Percentiles rank a stretch among this genome's conserved stretches.
Conservation (phyloP, 2,113 vertebrate genomes). For the Trachemys scripta region DNA sequence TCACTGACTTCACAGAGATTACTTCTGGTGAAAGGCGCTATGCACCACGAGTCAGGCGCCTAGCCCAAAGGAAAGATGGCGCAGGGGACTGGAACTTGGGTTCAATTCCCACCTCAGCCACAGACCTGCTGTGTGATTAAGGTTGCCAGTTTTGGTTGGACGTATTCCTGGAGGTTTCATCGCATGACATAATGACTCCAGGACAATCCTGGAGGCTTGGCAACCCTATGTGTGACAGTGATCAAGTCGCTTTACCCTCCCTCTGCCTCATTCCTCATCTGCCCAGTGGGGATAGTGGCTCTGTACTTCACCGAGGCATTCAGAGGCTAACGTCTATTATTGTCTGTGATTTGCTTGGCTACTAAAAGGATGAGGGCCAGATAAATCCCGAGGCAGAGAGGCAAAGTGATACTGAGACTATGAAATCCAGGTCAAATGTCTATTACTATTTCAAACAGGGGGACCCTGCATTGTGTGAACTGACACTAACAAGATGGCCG, state of each 20-base stretch:
- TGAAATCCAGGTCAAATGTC: neutral
- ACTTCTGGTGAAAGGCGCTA: neutral
- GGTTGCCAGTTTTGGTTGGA: too few relatives aligned
- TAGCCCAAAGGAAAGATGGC: neutral
- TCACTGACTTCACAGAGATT: neutral
- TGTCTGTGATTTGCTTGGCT: neutral
- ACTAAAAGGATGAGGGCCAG: neutral
- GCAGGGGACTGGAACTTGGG: neutral
- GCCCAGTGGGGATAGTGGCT: neutral
- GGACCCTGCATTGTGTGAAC: rapidly evolving
- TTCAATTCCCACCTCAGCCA: neutral
- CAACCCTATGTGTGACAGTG: neutral
- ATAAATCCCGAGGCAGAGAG: neutral
- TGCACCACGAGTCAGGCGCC: rapidly evolving
- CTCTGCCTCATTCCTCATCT: rapidly evolving
- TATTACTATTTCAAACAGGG: neutral
- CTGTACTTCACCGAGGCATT: neutral
- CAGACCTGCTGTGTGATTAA: neutral
- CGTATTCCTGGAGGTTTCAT: too few relatives aligned
- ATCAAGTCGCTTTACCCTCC: neutral
- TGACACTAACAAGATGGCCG: rapidly evolving
- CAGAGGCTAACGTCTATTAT: neutral
- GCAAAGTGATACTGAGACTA: neutral
- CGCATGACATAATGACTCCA: too few relatives aligned
- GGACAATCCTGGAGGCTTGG: too few relatives aligned